These are phyloP conservation scores for Leuciscus idus DNA, from an alignment of 2,113 vertebrate species.

Conservation along the genomic window DNA sequence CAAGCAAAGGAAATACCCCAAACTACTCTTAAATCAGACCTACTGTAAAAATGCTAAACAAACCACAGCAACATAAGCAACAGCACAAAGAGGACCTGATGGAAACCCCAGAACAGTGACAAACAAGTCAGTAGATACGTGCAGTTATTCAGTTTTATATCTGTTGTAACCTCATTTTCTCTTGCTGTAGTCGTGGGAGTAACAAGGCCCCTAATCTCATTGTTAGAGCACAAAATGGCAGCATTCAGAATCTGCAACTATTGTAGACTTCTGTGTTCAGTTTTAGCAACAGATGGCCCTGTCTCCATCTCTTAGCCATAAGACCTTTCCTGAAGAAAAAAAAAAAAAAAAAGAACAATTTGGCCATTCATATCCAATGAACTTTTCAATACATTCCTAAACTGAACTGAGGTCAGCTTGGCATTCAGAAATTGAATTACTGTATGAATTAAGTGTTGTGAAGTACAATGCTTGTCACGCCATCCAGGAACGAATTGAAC, in stretches of 20 bases:
- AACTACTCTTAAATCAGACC: conserved; percentile 9
- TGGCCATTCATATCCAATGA: conserved; percentile 17
- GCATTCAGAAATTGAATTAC: not conserved
- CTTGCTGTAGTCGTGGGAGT: conserved; percentile 27
- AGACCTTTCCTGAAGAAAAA: not conserved
- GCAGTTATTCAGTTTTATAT: conserved; percentile 18
- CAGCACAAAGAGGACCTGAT: not conserved
- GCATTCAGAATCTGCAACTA: conserved; percentile 24
- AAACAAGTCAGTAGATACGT: not conserved
- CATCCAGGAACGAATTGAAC: not conserved
- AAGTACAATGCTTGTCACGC: not conserved
- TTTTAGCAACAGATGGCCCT: conserved; percentile 42
- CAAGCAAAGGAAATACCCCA: not conserved
- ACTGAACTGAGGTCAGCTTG: conserved; percentile 22
- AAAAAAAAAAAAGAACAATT: conserved; percentile 8
- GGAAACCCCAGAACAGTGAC: not conserved
- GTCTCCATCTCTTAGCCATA: conserved; percentile 12
- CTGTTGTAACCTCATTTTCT: conserved; percentile 24
- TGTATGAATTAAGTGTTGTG: conserved; percentile 5
- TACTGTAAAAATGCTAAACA: not conserved
- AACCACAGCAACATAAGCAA: not conserved
- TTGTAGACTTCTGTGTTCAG: conserved; percentile 10
- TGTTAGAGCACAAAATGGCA: conserved; percentile 21
- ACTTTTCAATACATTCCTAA: conserved; percentile 10
- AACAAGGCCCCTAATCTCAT: conserved; percentile 44